Evolutionary conservation across 2,113 vertebrate species (phyloP).

Genomic region (Hemiscyllium ocellatum): DNA sequence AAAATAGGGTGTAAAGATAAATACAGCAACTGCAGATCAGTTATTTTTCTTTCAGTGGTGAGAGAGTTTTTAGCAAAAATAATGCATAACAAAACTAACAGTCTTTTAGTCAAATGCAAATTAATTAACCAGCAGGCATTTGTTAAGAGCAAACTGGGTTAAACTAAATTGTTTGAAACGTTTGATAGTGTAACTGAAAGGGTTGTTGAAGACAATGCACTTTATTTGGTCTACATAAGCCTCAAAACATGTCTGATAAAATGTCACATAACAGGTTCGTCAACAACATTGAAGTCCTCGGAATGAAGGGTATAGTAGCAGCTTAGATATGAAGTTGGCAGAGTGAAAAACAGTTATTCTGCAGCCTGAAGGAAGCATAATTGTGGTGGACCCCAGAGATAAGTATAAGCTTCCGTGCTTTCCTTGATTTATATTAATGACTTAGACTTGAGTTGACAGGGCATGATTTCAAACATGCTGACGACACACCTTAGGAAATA

Average conservation of each 20-base stretch:
- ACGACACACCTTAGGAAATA: too few species aligned
- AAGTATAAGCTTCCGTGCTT: too few species aligned
- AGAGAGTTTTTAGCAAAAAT: not conserved
- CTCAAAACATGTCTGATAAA: not conserved
- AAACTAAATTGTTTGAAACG: not conserved
- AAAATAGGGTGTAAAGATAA: not conserved
- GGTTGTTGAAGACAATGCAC: not conserved
- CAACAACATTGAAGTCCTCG: not conserved
- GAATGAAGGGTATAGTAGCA: not conserved
- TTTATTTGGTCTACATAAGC: too few species aligned
- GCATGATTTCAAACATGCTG: too few species aligned
- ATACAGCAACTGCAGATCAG: not conserved
- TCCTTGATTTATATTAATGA: too few species aligned
- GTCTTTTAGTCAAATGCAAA: not conserved
- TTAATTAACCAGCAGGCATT: not conserved
- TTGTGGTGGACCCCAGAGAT: too few species aligned
- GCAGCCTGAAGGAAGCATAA: too few species aligned
- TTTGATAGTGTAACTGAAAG: not conserved
- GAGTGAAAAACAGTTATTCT: too few species aligned
- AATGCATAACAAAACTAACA: too few species aligned
- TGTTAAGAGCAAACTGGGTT: not conserved
- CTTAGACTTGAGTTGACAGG: too few species aligned
- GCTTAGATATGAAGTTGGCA: not conserved
- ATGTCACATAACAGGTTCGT: not conserved
- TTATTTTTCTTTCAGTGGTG: not conserved